Percentiles rank a stretch among this genome's conserved stretches.
Conservation (phyloP, 1,140 invertebrate species). For the Drosophila ficusphila region DNA sequence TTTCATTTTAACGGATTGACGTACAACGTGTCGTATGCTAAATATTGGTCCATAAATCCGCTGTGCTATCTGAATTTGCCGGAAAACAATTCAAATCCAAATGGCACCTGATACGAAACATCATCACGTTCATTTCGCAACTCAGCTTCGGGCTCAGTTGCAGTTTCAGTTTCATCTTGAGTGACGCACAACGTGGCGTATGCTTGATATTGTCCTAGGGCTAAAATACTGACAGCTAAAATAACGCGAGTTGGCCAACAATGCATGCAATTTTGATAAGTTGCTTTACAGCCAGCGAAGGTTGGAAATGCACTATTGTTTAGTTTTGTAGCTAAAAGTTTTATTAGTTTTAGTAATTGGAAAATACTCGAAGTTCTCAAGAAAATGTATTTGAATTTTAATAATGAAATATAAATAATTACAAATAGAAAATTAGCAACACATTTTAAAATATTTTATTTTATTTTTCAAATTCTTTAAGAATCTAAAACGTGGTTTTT, state of each 20-base stretch:
- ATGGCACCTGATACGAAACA: background rate
- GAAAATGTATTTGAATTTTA: too few relatives aligned
- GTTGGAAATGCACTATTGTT: background rate
- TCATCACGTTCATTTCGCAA: background rate
- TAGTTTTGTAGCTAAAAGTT: too few relatives aligned
- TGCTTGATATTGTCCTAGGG: slow-evolving; percentile 13
- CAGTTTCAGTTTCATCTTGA: background rate
- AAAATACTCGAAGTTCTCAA: too few relatives aligned
- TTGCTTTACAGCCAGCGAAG: background rate
- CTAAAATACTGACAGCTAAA: background rate
- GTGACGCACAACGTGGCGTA: slow-evolving; percentile 20
- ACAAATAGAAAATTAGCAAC: too few relatives aligned
- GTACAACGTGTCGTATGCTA: slow-evolving; percentile 8
- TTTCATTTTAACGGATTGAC: slow-evolving; percentile 3
- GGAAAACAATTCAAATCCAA: background rate
- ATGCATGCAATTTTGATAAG: background rate
- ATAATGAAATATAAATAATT: too few relatives aligned
- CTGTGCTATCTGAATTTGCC: background rate
- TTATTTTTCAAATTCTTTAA: too few relatives aligned
- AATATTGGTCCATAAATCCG: background rate
- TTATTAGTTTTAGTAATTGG: too few relatives aligned
- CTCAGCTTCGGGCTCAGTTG: background rate
- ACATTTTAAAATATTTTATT: too few relatives aligned
- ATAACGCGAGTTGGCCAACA: slow-evolving; percentile 2
- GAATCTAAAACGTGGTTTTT: too few relatives aligned